A percentile compares a stretch with the other conserved stretches of the same genome.
phyloP scores from a whole-genome alignment of 92 coral and sea anemone genomes.

The Epizoanthus stellaris region DNA sequence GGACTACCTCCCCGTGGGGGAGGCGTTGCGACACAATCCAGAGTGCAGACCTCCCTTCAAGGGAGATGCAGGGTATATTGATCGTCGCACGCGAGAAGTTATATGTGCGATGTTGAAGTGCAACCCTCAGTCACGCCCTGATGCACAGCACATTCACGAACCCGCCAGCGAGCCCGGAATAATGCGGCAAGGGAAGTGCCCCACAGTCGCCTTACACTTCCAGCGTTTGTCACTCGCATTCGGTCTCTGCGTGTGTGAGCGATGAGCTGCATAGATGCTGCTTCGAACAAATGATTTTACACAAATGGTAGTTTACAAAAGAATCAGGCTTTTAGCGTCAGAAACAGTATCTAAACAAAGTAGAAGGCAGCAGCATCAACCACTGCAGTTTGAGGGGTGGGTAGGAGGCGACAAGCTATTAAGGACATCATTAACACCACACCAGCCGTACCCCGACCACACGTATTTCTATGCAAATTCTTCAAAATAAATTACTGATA shows the following conservation, averaged over 20 bases:
- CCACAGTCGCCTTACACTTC: background rate
- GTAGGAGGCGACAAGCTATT: no score
- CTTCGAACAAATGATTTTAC: no score
- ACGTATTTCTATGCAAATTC: no score
- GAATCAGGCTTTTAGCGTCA: no score
- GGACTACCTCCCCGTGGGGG: constrained; percentile 33
- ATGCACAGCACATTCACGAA: constrained; percentile 36
- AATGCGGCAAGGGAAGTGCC: background rate
- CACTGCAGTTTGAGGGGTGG: no score
- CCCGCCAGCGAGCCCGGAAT: constrained; percentile 1
- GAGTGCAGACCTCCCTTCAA: constrained; percentile 31
- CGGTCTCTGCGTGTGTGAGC: background rate
- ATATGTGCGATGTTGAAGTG: constrained; percentile 33
- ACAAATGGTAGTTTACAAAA: no score
- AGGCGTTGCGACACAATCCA: constrained; percentile 25
- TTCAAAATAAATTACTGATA: no score
- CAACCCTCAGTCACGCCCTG: constrained; percentile 40
- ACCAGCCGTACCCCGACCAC: no score
- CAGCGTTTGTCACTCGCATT: constrained; percentile 6
- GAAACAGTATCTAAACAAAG: no score
- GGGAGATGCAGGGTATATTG: constrained; percentile 30
- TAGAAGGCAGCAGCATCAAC: no score
- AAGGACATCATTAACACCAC: no score
- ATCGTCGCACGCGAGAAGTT: constrained; percentile 1
- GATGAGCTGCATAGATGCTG: no score